A percentile compares a stretch with the other conserved stretches of the same genome.
These are phyloP conservation scores for Virgularia gustaviana DNA, from an alignment of 92 coral and sea anemone species.

Conservation along the genomic window DNA sequence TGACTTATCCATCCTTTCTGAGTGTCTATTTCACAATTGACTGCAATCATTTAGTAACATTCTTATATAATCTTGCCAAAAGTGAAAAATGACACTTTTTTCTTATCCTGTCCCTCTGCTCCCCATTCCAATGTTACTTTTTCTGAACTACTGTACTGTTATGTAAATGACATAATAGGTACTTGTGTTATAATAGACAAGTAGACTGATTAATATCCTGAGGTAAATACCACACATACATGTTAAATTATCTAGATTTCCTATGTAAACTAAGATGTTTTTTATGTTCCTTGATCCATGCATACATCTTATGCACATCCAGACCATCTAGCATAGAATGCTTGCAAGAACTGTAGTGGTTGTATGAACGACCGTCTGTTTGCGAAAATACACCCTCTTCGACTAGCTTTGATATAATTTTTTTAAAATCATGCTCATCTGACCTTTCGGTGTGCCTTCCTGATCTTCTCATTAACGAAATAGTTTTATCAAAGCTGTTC, in stretches of 20 bases:
- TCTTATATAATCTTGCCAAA: no score
- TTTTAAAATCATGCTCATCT: constrained; percentile 30
- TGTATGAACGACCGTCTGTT: constrained; percentile 35
- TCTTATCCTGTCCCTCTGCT: no score
- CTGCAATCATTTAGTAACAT: no score
- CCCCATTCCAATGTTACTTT: no score
- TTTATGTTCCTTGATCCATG: constrained; percentile 41
- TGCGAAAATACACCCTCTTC: constrained; percentile 33
- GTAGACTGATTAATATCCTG: no score
- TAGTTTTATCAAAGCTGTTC: constrained; percentile 4
- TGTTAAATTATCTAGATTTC: constrained; percentile 18
- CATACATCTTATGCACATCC: constrained; percentile 17
- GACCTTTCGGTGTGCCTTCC: constrained; percentile 26
- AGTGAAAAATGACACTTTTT: no score
- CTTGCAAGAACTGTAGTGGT: constrained; percentile 30
- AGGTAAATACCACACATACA: no score
- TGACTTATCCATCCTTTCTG: no score
- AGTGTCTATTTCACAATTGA: no score
- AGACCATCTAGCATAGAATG: constrained; percentile 14
- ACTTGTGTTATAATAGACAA: no score
- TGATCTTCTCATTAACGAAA: constrained; percentile 11
- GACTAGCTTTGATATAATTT: constrained; percentile 18
- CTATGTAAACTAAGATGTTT: constrained; percentile 21
- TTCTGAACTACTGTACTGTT: no score
- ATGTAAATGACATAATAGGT: no score